Conservation (phyloP, 2,888 invertebrate genomes). For the Steromphala cineraria region DNA sequence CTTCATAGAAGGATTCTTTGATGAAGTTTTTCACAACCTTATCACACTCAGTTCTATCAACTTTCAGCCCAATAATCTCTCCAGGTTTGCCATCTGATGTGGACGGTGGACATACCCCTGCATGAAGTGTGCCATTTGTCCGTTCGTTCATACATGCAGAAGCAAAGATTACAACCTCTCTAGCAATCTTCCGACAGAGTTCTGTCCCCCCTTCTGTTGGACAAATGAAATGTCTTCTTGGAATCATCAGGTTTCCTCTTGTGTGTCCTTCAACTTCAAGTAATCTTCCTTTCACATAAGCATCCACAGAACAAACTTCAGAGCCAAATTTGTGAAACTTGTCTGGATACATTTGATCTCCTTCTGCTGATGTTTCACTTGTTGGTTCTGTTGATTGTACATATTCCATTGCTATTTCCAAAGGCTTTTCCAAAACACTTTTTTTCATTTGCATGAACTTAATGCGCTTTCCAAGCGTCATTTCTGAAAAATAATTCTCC, state of each 20-base stretch:
- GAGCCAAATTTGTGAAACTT: background rate
- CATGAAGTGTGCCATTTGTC: slow-evolving; percentile 31
- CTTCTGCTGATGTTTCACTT: no score
- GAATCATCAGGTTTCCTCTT: slow-evolving; percentile 3
- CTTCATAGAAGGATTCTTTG: slow-evolving; percentile 27
- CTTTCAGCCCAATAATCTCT: slow-evolving; percentile 36
- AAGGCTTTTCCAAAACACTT: no score
- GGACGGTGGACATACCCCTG: slow-evolving; percentile 34
- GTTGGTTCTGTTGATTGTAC: no score
- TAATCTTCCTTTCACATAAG: slow-evolving; percentile 21
- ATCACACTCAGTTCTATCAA: slow-evolving; percentile 25
- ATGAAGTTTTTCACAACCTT: slow-evolving; percentile 24
- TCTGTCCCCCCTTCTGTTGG: background rate
- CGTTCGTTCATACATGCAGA: slow-evolving; percentile 35
- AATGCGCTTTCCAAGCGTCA: no score
- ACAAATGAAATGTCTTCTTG: slow-evolving; percentile 25
- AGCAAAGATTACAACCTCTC: slow-evolving; percentile 29
- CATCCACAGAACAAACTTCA: slow-evolving; percentile 4
- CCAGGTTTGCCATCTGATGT: slow-evolving; percentile 24
- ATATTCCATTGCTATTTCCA: no score
- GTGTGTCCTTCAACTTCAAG: slow-evolving; percentile 1
- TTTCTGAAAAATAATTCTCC: no score
- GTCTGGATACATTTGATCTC: no score
- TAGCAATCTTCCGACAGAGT: slow-evolving; percentile 10
- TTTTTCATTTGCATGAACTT: no score